A percentile compares a stretch with the other conserved stretches of the same genome.
Conservation (phyloP, 2,888 invertebrate species). For the Philereme transversata region DNA sequence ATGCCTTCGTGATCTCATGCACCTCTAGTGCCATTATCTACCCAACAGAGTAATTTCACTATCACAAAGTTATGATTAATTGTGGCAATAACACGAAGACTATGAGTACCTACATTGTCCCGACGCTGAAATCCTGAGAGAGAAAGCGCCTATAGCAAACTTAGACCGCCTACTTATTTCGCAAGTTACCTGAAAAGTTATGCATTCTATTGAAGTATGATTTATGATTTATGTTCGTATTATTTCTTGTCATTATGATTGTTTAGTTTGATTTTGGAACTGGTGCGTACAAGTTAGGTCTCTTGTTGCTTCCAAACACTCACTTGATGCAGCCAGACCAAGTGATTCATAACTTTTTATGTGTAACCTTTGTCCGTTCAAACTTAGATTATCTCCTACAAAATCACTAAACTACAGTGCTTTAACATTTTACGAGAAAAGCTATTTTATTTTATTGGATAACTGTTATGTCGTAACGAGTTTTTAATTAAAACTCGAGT, state of each 20-base stretch:
- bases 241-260: slow-evolving; percentile 5
- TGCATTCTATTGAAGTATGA: slow-evolving; percentile 32
- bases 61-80: slow-evolving; percentile 83
- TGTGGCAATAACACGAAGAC: slow-evolving; percentile 76
- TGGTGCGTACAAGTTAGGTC: slow-evolving; percentile 49
- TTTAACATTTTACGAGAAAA: slow-evolving; percentile 54
- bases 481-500: slow-evolving; percentile 67
- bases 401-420: slow-evolving; percentile 52
- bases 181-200: slow-evolving; percentile 31
- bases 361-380: slow-evolving; percentile 48
- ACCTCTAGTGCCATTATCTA: slow-evolving; percentile 57
- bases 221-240: slow-evolving; percentile 43
- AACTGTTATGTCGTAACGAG: slow-evolving; percentile 57
- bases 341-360: slow-evolving; percentile 62
- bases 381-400: slow-evolving; percentile 53
- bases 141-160: slow-evolving; percentile 43
- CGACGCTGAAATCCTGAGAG: slow-evolving; percentile 44
- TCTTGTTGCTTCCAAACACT: slow-evolving; percentile 55
- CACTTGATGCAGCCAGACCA: slow-evolving; percentile 52
- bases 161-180: slow-evolving; percentile 35
- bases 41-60: slow-evolving; percentile 76
- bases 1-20: slow-evolving; percentile 78
- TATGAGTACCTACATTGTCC: slow-evolving; percentile 54
- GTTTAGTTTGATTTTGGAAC: slow-evolving; percentile 15
- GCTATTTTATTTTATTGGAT: slow-evolving; percentile 60